Evolutionary conservation across 1,140 invertebrate genomes (phyloP).

Genomic region (Platyscapa corneri): DNA sequence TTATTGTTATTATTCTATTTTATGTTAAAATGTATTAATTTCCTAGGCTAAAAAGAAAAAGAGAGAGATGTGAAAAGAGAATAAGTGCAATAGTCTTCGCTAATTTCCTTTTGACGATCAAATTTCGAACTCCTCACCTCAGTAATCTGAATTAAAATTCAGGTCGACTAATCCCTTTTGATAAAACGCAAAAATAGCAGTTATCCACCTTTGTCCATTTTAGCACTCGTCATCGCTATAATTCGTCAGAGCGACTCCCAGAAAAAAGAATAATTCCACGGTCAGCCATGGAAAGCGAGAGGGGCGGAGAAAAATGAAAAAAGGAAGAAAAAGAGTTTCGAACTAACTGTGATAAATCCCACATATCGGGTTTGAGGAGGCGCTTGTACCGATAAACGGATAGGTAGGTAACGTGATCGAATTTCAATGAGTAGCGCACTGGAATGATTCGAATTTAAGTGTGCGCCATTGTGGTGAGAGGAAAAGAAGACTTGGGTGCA

Average conservation of each 20-base stretch:
- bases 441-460: constrained; percentile 24
- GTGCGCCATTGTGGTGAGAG: not conserved
- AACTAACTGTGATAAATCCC: not conserved
- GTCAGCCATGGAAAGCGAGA: not conserved
- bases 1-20: not conserved
- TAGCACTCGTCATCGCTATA: not conserved
- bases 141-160: constrained; percentile 44
- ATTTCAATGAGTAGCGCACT: not conserved
- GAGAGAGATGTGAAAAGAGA: not conserved
- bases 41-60: not conserved
- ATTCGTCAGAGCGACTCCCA: not conserved
- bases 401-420: constrained; percentile 8
- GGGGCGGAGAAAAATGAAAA: not conserved
- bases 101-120: constrained; percentile 36
- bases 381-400: constrained; percentile 1
- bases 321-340: not conserved
- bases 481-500: not conserved
- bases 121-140: not conserved
- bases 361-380: not conserved
- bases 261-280: not conserved
- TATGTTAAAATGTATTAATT: not conserved
- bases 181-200: constrained; percentile 35
- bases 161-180: constrained; percentile 22
- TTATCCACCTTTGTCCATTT: constrained; percentile 31
- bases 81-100: not conserved